Base-by-base conservation (phyloP, 1,140 invertebrate genomes). In the Drosophila cardini region DNA sequence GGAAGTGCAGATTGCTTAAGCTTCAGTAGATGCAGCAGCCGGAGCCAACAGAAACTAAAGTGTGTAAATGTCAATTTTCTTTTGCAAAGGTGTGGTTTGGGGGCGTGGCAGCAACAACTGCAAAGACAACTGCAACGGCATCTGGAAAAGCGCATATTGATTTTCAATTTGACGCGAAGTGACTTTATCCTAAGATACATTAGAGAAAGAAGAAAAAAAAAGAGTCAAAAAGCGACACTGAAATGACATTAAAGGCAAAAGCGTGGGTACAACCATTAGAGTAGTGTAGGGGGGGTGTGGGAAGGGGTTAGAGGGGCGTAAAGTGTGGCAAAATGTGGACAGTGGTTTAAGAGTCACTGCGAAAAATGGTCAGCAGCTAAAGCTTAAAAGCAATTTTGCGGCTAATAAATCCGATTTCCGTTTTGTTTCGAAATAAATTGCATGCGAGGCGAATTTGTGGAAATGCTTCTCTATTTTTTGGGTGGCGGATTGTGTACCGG, bases 321-420 rank as follows among this genome's bases (percentile, higher is more conserved):
- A 26, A 26, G 21, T 26, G 21, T 26, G 21, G 21, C 2, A 42
- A 48, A 21, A 43, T 26, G 1, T 6, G 4, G 4, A 15, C 36
- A 36, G 42, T 10, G 67, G 71, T 87, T 86, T 87, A 62, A 72
- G 61, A 85, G 65, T 60, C 68, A 83, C 67, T 83, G 80, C 43
- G 16, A 55, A 67, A 80, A 56, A 70, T 57, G 45, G 43, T 38
- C 42, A 42, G 58, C 42, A 42, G 58, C 58, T 56, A 68, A 78
- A 67, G 77, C 78, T 90, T 87, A 90, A 89, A 89, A 80, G 89
- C 89, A 91, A 91, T 91, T 91, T 91, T 91, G 84, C 72, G 89
- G 89, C 90, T 91, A 91, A 91, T 91, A 91, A 91, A 91, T 91
- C 89, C 84, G 89, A 91, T 91, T 91, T 89, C 78, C 89, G 72